Evolutionary conservation across 2,113 vertebrate species (phyloP), one percentile per base, ranked within the genome.

Genomic region (Strix uralensis): DNA sequence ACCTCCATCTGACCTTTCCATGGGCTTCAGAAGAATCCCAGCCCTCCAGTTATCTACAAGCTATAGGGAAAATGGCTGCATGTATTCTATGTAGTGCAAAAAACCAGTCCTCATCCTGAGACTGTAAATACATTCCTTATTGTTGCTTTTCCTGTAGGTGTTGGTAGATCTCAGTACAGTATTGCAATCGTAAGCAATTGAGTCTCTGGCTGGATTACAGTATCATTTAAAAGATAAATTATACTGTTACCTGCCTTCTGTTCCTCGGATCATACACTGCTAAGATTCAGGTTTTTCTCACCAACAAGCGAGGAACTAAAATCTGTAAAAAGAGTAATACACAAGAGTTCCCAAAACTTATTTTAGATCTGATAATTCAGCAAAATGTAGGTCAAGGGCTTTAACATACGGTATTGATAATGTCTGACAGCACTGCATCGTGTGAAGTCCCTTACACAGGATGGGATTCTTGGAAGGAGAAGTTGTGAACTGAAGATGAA

Each of bases 171-270:
- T 92, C 55, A 2, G 2, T 52, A 40, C 15, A 14, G 16, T 62
- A 81, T 34, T 86, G 69, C 42, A 75, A 3, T 74, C 0, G 0
- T 61, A 16, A 81, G 25, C 63, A 67, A 3, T 36, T 47, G 49
- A 32, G 42, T 73, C 15, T 71, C 75, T 81, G 29, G 13, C 5
- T 88, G 81, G 77, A 71, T 59, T 84, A 67, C 15, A 59, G 10
- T 27, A 19, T 27, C 13, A 55, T 86, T 87, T 55, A 30, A 84
- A 83, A 86, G 25, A 36, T 42, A 54, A 72, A 80, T 85, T 22
- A 20, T 49, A 13, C 27, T 58, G 13, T 61, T 90, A 67, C 17
- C 22, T 85, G 65, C 55, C 30, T 83, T 51, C 58, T 47, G 11
- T 82, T 88, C 71, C 34, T 90, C 55, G 65, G 30, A 30, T 20